These are phyloP conservation scores for Anolis carolinensis DNA, from an alignment of 2,113 vertebrate genomes.

Conservation along the genomic window DNA sequence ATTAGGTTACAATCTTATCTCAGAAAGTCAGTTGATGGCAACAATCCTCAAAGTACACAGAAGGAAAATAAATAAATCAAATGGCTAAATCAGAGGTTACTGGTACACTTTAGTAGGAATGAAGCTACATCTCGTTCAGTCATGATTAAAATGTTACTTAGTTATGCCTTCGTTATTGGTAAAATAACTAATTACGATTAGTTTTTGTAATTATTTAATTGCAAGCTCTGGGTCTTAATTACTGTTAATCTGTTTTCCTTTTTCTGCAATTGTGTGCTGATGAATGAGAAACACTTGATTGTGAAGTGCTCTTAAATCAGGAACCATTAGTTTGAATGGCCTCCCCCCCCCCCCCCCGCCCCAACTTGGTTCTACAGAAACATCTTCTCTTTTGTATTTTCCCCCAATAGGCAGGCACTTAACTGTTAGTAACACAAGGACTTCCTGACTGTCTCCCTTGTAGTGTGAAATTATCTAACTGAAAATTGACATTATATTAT, in stretches of 20 bases:
- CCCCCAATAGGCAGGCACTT: neutral
- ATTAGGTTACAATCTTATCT: neutral
- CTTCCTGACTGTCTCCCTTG: neutral
- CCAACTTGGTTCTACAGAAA: neutral
- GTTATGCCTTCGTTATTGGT: neutral
- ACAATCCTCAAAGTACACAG: neutral
- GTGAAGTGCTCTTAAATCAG: conserved; percentile 5
- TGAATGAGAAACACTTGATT: neutral
- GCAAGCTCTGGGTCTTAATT: neutral
- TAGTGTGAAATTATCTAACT: neutral
- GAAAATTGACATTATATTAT: conserved; percentile 4
- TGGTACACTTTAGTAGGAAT: neutral
- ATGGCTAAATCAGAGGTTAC: neutral
- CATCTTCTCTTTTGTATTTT: neutral
- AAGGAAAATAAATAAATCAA: neutral
- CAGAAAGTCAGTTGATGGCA: neutral
- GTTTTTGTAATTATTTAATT: neutral
- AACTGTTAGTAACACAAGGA: neutral
- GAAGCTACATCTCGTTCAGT: neutral
- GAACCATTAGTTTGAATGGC: neutral
- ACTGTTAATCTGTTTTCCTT: neutral
- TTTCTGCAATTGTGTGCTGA: neutral
- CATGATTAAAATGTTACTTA: neutral
- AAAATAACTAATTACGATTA: neutral
- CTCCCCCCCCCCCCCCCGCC: neutral